These are phyloP conservation scores for Arvicanthis niloticus DNA, from an alignment of 2,113 vertebrate species.

Conservation along the genomic window DNA sequence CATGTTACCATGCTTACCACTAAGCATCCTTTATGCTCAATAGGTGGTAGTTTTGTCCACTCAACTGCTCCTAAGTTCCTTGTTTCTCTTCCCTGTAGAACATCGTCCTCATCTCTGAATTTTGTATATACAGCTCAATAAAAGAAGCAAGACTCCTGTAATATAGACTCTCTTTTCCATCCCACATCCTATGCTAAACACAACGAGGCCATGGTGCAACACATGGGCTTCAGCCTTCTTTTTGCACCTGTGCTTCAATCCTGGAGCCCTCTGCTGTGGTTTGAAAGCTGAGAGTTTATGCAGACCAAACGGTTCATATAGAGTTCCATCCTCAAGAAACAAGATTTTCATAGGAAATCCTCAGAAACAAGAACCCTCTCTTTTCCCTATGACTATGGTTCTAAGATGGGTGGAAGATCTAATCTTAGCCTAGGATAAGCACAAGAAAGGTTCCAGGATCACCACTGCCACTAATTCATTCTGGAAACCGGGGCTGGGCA, in stretches of 20 bases:
- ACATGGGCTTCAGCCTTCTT: fast-evolving
- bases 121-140: background rate
- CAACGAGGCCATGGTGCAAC: fast-evolving
- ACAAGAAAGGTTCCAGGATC: background rate
- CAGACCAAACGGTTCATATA: background rate
- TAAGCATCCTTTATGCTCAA: background rate
- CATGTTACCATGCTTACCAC: background rate
- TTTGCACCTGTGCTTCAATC: background rate
- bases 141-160: background rate
- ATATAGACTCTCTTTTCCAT: background rate
- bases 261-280: background rate
- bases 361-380: background rate
- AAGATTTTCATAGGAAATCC: slow-evolving; percentile 28
- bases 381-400: background rate
- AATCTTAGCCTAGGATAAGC: background rate
- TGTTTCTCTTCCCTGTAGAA: background rate
- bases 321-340: background rate
- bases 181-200: background rate
- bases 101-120: background rate
- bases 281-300: background rate
- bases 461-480: background rate
- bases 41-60: background rate
- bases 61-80: background rate
- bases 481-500: background rate
- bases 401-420: background rate